A percentile compares a stretch with the other conserved stretches of the same genome.
Conservation (phyloP, 2,888 invertebrate species). For the Hemicrepidius hirtus region DNA sequence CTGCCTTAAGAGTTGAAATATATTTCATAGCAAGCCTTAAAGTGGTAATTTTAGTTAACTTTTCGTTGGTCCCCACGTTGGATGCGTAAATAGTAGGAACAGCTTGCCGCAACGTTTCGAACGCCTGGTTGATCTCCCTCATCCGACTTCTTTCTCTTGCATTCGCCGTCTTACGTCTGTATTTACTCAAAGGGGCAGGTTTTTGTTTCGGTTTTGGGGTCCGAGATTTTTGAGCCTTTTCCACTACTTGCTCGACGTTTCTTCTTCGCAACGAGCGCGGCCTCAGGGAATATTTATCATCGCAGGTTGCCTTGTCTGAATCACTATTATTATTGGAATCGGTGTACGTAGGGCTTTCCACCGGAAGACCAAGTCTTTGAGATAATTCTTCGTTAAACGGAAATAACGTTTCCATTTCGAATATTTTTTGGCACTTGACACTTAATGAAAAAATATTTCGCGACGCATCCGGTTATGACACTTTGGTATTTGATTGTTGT, state of each 20-base stretch:
- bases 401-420: constrained; percentile 60
- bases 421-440: constrained; percentile 47
- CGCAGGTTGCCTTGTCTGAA: constrained; percentile 60
- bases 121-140: constrained; percentile 82
- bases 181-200: constrained; percentile 78
- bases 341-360: constrained; percentile 61
- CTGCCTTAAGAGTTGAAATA: constrained; percentile 73
- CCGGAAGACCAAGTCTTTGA: constrained; percentile 66
- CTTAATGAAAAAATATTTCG: constrained; percentile 7
- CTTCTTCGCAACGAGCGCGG: constrained; percentile 66
- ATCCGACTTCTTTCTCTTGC: constrained; percentile 80
- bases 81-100: constrained; percentile 73
- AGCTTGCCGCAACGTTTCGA: constrained; percentile 77
- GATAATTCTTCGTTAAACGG: constrained; percentile 68
- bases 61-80: constrained; percentile 72
- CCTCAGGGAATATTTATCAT: constrained; percentile 70
- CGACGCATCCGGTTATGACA: constrained; percentile 31
- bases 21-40: constrained; percentile 80
- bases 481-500: constrained; percentile 26
- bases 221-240: constrained; percentile 44
- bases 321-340: constrained; percentile 69
- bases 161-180: constrained; percentile 81
- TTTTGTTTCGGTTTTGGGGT: constrained; percentile 67
- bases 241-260: constrained; percentile 50
- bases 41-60: constrained; percentile 81